Base-by-base conservation (phyloP, 2,888 invertebrate genomes). In the Cordilura impudica region DNA sequence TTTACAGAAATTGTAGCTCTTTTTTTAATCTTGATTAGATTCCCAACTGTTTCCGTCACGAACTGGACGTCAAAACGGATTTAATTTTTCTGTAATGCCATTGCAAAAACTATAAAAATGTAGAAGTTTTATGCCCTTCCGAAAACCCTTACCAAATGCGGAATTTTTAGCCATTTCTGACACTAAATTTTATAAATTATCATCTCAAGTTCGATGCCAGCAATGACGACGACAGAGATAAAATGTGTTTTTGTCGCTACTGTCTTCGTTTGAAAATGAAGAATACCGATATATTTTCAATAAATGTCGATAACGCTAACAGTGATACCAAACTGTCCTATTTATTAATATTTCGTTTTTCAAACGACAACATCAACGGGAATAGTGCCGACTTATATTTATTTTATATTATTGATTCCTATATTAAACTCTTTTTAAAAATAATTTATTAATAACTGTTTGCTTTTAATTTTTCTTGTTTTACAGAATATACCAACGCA, bases 181-280 rank as follows among this genome's bases (percentile, higher is more conserved):
- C 45, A 29, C 19, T 61, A 39, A 58, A 39, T 39, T 39, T 39
- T 39, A 12, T 6, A 12, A 4, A 39, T 7, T 18, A 18, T 47
- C 47, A 18, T 45, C 14, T 16, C 18, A 45, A 45, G 7, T 1
- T 45, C 45, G 18, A 18, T 8, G 1, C 39, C 14, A 12, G 18
- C 7, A 49, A 49, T 49, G 14, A 1, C 2, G 18, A 49, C 49
- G 49, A 49, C 51, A 63, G 29, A 63, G n/a, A 63, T n/a, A 8
- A n/a, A 19, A 29, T 45, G 47, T 47, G 29, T 18, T 29, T 47
- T 47, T 47, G 29, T 63, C 47, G 47, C 29, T 47, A 1, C 18
- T 63, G 18, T 31, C 29, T 49, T 63, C 63, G 31, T 63, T 49
- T 49, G 29, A 49, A 63, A 63, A 18, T 47, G 7, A 19, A 49